Conservation (phyloP, 2,888 invertebrate genomes). For the Coecobrya sp. region DNA sequence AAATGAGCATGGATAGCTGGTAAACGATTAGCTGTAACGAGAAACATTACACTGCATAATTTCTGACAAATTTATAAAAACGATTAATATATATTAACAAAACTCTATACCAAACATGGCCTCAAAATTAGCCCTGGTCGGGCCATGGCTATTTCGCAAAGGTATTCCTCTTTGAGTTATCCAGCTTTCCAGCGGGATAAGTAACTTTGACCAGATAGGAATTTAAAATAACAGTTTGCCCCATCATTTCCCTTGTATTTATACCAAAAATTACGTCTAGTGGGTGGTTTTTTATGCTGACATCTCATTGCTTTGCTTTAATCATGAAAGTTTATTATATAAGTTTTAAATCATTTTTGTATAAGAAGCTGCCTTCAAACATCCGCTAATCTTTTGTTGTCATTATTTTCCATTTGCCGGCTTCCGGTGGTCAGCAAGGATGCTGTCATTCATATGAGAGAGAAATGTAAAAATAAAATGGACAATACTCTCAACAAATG, state of each 20-base stretch:
- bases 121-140: not conserved
- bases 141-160: slow-evolving; percentile 1
- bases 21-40: not conserved
- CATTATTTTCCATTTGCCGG: not conserved
- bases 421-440: not conserved
- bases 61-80: not conserved
- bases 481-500: no score
- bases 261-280: not conserved
- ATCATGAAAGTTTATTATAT: not conserved
- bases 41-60: not conserved
- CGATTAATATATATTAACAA: no score
- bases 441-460: not conserved
- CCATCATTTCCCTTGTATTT: not conserved
- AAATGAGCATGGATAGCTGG: not conserved
- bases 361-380: not conserved
- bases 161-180: not conserved
- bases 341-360: not conserved
- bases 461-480: no score
- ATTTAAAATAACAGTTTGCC: not conserved
- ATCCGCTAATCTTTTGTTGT: not conserved
- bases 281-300: not conserved
- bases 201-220: not conserved
- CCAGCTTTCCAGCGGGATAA: not conserved
- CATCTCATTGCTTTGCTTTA: no score
- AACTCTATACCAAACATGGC: not conserved